phyloP scores from a whole-genome alignment of 2,888 invertebrate genomes.

The Nasonovia ribisnigri region DNA sequence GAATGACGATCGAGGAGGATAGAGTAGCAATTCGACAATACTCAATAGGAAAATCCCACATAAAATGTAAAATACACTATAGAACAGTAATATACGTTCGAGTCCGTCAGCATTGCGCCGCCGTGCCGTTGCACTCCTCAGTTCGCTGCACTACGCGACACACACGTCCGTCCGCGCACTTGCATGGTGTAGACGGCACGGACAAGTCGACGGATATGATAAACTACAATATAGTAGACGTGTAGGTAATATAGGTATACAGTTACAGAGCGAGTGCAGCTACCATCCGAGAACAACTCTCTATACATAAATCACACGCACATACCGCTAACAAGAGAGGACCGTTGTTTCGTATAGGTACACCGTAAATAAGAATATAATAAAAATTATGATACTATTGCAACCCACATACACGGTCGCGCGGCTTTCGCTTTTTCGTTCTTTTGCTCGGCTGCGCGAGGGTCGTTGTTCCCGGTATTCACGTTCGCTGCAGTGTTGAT shows the following conservation, averaged over 20 bases:
- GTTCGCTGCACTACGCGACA: not conserved
- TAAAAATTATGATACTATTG: not conserved
- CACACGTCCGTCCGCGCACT: not conserved
- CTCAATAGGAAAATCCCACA: not conserved
- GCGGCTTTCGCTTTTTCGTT: constrained; percentile 4
- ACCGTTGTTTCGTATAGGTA: not conserved
- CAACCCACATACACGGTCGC: not conserved
- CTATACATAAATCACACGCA: not conserved
- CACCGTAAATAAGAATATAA: not conserved
- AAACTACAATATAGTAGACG: not conserved
- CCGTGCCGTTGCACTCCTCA: not conserved
- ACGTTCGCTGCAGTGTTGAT: not conserved
- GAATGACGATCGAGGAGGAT: not conserved
- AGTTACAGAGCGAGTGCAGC: not conserved
- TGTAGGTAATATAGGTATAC: not conserved
- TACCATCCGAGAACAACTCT: not conserved
- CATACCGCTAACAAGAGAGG: not conserved
- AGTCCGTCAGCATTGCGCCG: not conserved
- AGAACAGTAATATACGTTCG: not conserved
- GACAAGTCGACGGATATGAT: not conserved
- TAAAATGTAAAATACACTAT: not conserved
- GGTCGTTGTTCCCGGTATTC: not conserved
- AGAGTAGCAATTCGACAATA: not conserved
- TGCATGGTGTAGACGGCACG: not conserved
- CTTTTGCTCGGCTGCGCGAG: not conserved